Percentiles rank a stretch among this genome's conserved stretches.
Evolutionary conservation across 2,888 invertebrate genomes (phyloP).

Genomic region (Lepidochrysops patricia): DNA sequence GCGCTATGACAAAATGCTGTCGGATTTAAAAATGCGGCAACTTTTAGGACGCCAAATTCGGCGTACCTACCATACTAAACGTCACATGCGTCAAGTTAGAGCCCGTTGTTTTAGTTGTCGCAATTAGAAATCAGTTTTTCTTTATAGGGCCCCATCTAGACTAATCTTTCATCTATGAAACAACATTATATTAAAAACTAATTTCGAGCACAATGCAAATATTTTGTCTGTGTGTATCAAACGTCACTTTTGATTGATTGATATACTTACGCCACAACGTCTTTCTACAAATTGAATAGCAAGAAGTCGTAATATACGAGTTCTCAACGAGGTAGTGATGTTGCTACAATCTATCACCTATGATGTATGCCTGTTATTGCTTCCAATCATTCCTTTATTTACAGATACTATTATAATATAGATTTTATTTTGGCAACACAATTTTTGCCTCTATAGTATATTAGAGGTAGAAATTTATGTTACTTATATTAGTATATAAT

Average conservation of each 20-base stretch:
- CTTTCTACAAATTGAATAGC: slow-evolving; percentile 20
- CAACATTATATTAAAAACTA: neutral
- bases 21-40: no score
- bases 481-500: neutral
- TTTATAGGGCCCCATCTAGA: no score
- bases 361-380: slow-evolving; percentile 15
- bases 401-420: neutral
- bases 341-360: slow-evolving; percentile 14
- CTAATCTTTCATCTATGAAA: no score
- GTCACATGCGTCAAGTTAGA: no score
- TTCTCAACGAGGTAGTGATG: slow-evolving; percentile 17
- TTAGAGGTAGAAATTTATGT: no score
- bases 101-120: no score
- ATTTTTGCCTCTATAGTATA: neutral
- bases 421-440: slow-evolving; percentile 5
- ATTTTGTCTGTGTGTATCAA: slow-evolving; percentile 17
- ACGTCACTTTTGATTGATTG: slow-evolving; percentile 27
- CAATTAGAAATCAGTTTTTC: no score
- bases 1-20: no score
- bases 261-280: slow-evolving; percentile 25
- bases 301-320: slow-evolving; percentile 25
- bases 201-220: neutral
- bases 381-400: slow-evolving; percentile 1
- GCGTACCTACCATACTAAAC: no score
- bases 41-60: no score